Evolutionary conservation across 35 echinoderm and acorn worm species (phyloP), one percentile per base, ranked within the genome.

Genomic region (Eucidaris tribuloides): DNA sequence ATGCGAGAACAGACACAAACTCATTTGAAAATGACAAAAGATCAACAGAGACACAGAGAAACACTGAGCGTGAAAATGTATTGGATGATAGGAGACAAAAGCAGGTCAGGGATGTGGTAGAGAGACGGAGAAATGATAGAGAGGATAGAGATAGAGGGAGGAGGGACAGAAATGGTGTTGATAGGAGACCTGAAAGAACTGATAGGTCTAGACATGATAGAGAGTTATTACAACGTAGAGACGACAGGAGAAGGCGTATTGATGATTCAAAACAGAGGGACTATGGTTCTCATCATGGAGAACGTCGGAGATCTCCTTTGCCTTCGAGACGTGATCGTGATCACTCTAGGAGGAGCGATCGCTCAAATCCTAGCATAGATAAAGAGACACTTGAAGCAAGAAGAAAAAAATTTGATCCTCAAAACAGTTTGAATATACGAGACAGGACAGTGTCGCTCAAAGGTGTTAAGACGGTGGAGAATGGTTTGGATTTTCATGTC

Each of bases 311-410:
- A n/a, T n/a, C n/a, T n/a, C n/a, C n/a, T n/a, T n/a, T n/a, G n/a
- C 44, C 22, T 49, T 45, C 25, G 14, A 52, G 36, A 28, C 44
- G 41, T 13, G 20, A 3, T 30, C 45, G 20, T 56, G 79, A 59
- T 22, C 33, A 36, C 34, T 11, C 14, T 22, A 59, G 36, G n/a
- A 59, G 33, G 38, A 29, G 15, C 34, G 55, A 57, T 32, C n/a
- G 19, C 18, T 4, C 14, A 38, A 36, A 76, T 17, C 7, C 32
- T 1, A 50, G 20, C 39, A 34, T 55, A 40, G 65, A 85, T 38
- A 49, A n/a, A 45, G 79, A 78, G 30, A 39, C 71, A 9, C 30
- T 86, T 40, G 84, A 86, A 45, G 84, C 84, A 57, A 56, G 84
- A 31, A 32, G 72, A 18, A 45, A 37, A 9, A 86, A 86, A 38